Base-by-base conservation (phyloP, 2,797 vertebrate species). In the Alexandromys oeconomus region DNA sequence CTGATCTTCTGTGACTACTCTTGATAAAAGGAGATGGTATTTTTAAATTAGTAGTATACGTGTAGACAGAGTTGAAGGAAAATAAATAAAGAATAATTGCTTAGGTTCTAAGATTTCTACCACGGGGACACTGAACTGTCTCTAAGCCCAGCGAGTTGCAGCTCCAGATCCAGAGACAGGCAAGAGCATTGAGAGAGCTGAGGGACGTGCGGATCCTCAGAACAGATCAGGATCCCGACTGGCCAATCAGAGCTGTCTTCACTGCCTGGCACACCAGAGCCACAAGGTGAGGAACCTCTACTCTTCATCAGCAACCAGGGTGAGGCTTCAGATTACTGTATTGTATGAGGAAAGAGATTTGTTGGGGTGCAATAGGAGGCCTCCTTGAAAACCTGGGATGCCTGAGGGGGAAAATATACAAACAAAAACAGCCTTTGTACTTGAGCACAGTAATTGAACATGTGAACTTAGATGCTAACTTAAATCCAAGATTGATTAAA, bases 401-500 rank as follows among this genome's bases (percentile, higher is more conserved):
- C 12, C 34, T 19, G 7, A 54, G 54, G 31, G 10, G 71, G n/a
- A 17, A 25, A 6, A 51, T 37, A 13, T 0, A 25, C n/a, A 67
- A 34, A 78, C 74, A 40, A 2, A 9, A 37, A 15, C 15, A 80
- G 27, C 34, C 57, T 43, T 12, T 51, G 11, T 63, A 37, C 34
- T 6, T 88, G 85, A 29, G 15, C 34, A 81, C 25, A 65, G 21
- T 34, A 4, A 86, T 12, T 67, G 5, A 46, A 95, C 21, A 57
- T 40, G 2, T 7, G 37, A 63, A 37, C 23, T 87, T 57, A 76
- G 74, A 69, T 86, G 46, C 54, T 88, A 82, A 93, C 65, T 81
- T 48, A 73, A 93, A 89, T 54, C 82, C 11, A 19, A 76, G 14
- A 87, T 31, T 91, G 27, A 88, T 95, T 87, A 51, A 89, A 90